Base-by-base conservation (phyloP, 2,113 vertebrate species). In the Melozone crissalis region DNA sequence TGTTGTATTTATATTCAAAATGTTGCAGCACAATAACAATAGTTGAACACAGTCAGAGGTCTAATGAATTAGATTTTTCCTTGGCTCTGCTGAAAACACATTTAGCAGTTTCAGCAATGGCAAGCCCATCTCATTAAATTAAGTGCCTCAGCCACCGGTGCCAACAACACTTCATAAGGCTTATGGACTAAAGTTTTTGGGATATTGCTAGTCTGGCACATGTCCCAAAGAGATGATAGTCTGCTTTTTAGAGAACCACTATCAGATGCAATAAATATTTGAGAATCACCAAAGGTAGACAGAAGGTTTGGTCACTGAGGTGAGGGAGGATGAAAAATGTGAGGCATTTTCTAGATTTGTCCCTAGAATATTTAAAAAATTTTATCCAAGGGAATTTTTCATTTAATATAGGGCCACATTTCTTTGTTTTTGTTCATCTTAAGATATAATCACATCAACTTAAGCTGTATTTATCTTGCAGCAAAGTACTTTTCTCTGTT, bases 51-150 rank as follows among this genome's bases (percentile, higher is more conserved):
- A 71, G 72, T 95, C 96, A 97, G 93, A 97, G 78, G 92, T 84
- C 90, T 97, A 96, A 97, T 97, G 94, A 98, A 98, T 98, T 96
- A 97, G 85, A 95, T 97, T 98, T 92, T 97, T 97, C 92, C 91
- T 93, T 92, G 87, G 93, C 95, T 96, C 84, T 67, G 69, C 81
- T 90, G 96, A 95, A 97, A 98, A 87, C 83, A 55, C 88, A 73
- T 94, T 98, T 97, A 98, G 98, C 97, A 98, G 94, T 98, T 98
- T 98, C 95, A 96, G 92, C 89, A 96, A 94, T 92, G 82, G 85
- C 96, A 96, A 91, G 28, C 89, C 96, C 90, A 44, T 96, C 96
- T 98, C 98, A 98, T 98, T 98, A 98, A 98, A 98, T 97, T 97
- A 98, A 98, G 97, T 98, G 96, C 94, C 83, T 92, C 78, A 73